Evolutionary conservation across 2,797 vertebrate genomes (phyloP).

Genomic region (Gambusia yucatana): DNA sequence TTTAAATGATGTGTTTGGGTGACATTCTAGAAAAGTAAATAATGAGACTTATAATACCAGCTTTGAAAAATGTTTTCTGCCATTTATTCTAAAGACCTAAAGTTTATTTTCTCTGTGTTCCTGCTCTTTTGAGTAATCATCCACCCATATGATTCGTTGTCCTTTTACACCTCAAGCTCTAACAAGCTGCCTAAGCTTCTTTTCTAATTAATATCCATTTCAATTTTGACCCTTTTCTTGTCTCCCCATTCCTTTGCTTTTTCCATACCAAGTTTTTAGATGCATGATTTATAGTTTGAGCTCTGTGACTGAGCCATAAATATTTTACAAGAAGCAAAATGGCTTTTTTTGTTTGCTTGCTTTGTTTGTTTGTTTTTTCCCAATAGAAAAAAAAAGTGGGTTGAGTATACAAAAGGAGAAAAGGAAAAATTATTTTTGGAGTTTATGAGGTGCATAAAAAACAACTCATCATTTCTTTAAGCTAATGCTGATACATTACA

Average conservation of each 20-base stretch:
- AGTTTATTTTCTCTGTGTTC: conserved; percentile 5
- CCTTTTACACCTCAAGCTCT: conserved; percentile 2
- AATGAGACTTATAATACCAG: neutral
- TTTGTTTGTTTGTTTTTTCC: conserved; percentile 41
- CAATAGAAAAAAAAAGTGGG: conserved; percentile 23
- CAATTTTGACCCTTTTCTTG: conserved; percentile 14
- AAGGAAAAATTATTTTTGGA: neutral
- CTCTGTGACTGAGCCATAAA: conserved; percentile 61
- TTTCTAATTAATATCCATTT: conserved; percentile 37
- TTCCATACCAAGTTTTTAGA: conserved; percentile 40
- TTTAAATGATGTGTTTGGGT: neutral
- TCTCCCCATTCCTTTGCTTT: conserved; percentile 8
- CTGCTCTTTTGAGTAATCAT: conserved; percentile 18
- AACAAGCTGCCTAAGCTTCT: conserved; percentile 14
- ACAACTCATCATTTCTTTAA: neutral
- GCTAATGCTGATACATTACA: neutral
- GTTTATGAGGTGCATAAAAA: neutral
- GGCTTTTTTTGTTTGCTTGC: neutral
- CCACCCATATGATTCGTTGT: conserved; percentile 9
- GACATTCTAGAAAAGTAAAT: neutral
- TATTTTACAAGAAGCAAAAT: conserved; percentile 70
- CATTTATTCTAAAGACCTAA: neutral
- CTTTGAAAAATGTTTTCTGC: neutral
- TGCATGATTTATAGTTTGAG: conserved; percentile 71
- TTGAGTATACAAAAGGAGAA: neutral